Base-by-base conservation (phyloP, 2,888 invertebrate genomes). In the Drosophila neotestacea region DNA sequence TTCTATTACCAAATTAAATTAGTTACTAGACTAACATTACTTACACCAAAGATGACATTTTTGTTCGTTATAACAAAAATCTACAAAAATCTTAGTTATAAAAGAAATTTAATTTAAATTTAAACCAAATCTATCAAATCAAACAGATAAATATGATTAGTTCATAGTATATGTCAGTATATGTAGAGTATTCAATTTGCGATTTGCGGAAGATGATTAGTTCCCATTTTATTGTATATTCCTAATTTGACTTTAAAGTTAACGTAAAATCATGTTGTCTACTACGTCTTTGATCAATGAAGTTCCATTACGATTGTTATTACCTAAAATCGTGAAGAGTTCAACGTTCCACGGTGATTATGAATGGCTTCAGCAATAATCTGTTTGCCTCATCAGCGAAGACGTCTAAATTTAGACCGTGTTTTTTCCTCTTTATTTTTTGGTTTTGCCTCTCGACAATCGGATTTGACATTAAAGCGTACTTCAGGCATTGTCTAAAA, bases 401-500 rank as follows among this genome's bases (percentile, higher is more conserved):
- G 28, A 60, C 52, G 42, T 52, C 67, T 59, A 62, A 39, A 48
- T 61, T 60, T 67, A 55, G 50, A 47, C 39, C 56, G 36, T 30
- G 22, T 41, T 22, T 56, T 16, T 16, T 16, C 28, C 48, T 27
- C 16, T 1, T 16, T 16, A 16, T 50, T 50, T n/a, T 28, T 44
- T 30, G 27, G 9, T 48, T 52, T 46, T 56, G 69, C 30, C 77
- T 55, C 64, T 79, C 63, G 71, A 81, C 63, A 65, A 68, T 81
- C 63, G 58, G 47, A 68, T 76, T 82, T 84, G 82, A 84, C 80
- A 81, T 80, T 70, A 80, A 73, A 79, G 72, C 79, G 77, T 68
- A 73, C 80, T 80, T 81, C 52, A 68, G 58, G 52, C 28, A 52
- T 41, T 52, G 39, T 39, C 52, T 30, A 47, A 46, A 36, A 10